phyloP scores from a whole-genome alignment of 2,797 vertebrate species.

The Sphenopsis melanotis region DNA sequence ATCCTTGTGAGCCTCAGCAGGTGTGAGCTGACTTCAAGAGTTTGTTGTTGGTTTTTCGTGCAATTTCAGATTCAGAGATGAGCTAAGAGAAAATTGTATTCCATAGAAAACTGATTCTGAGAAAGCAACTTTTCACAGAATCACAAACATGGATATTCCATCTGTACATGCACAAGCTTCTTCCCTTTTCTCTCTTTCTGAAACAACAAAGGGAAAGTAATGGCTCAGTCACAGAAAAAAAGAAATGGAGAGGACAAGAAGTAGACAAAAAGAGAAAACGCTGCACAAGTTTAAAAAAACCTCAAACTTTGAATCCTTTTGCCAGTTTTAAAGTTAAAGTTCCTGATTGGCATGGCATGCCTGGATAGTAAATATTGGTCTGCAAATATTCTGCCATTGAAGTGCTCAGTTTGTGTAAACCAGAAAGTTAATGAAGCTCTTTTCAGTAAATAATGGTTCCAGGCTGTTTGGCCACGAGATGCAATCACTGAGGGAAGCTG shows the following conservation, averaged over 20 bases:
- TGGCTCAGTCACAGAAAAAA: background rate
- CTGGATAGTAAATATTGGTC: background rate
- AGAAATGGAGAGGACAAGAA: accelerated
- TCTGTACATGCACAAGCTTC: background rate
- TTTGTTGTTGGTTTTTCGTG: background rate
- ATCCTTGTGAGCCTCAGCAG: background rate
- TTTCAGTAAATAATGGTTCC: background rate
- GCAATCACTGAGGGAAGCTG: background rate
- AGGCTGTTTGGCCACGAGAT: background rate
- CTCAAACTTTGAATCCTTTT: background rate
- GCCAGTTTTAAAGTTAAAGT: background rate
- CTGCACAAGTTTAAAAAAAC: background rate
- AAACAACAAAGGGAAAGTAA: background rate
- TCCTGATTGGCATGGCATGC: background rate
- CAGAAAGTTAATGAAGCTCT: background rate
- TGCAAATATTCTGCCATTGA: background rate
- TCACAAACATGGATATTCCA: background rate
- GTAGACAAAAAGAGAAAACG: background rate
- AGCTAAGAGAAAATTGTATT: background rate
- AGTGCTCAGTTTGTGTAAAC: background rate
- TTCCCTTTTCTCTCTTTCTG: background rate
- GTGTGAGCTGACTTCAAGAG: background rate
- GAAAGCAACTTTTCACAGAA: background rate
- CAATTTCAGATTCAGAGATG: background rate
- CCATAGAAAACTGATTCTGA: background rate